Base-by-base conservation (phyloP, 2,113 vertebrate genomes). In the Equus quagga region DNA sequence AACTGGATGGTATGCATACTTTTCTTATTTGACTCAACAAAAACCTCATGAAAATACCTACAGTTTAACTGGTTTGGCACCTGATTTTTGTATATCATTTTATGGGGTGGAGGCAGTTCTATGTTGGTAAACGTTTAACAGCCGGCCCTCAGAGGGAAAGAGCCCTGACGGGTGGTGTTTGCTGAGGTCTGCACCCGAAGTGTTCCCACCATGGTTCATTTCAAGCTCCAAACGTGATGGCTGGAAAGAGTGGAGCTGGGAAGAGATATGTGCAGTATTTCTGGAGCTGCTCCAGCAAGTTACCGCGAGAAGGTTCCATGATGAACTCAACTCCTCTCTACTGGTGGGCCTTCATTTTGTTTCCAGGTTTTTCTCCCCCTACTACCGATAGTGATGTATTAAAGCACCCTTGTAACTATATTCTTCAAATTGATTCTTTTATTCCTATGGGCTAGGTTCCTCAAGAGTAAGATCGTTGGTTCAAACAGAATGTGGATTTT, bases 11-110 rank as follows among this genome's bases (percentile, higher is more conserved):
- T 33, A 51, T 1, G 0, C 78, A 81, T 33, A 80, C 13, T 62
- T 58, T 80, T 78, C 21, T 69, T 92, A 67, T 36, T 49, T 23
- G 4, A 60, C 19, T 41, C 36, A 70, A 78, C 60, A 76, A 94
- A 54, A 72, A 70, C 23, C 36, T 78, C 46, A 41, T 56, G 33
- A 56, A 92, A 81, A 33, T 49, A 94, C 44, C 49, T 87, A 41
- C 13, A 60, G 6, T 80, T n/a, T 51, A 82, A 73, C 21, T 83
- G 75, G 46, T 44, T 80, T 54, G 12, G 24, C 58, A 44, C 15
- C 19, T 41, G 31, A 67, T 23, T 67, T 87, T 86, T 87, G 2
- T 28, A 2, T 83, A 17, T 72, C 72, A 76, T 36, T 81, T 79
- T 86, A 46, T n/a, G 4, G 67, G 8, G 31, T 33, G 15, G 33